phyloP scores from a whole-genome alignment of 1,140 invertebrate genomes.

The Protaetia brevitarsis region DNA sequence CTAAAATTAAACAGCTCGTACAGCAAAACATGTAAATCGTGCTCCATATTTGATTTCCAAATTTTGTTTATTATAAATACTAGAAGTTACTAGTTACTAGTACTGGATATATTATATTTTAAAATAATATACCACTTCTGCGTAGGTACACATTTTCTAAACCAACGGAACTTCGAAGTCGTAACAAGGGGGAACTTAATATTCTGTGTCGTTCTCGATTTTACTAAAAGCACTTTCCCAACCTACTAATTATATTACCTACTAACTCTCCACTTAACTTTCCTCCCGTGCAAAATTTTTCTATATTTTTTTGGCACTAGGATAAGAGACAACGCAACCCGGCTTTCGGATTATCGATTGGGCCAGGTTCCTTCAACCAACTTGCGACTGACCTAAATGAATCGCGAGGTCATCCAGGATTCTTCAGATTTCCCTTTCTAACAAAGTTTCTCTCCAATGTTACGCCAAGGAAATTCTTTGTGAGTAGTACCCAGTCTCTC shows the following conservation, averaged over 20 bases:
- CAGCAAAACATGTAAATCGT: too few species aligned
- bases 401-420: neutral
- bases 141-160: too few species aligned
- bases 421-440: neutral
- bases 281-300: neutral
- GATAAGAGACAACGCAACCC: neutral
- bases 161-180: too few species aligned
- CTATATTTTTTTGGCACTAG: neutral
- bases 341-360: neutral
- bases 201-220: neutral
- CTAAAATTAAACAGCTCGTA: too few species aligned
- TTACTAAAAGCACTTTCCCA: neutral
- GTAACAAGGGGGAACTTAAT: too few species aligned
- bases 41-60: too few species aligned
- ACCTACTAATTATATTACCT: neutral
- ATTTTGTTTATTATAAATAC: too few species aligned
- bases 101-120: too few species aligned
- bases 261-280: constrained; percentile 2
- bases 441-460: neutral
- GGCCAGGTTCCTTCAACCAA: neutral
- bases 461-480: neutral
- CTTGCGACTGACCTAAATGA: constrained; percentile 13
- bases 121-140: too few species aligned
- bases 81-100: too few species aligned
- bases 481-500: neutral